These are phyloP conservation scores for Drosophila virilis DNA, from an alignment of 1,140 invertebrate genomes.

Conservation along the genomic window DNA sequence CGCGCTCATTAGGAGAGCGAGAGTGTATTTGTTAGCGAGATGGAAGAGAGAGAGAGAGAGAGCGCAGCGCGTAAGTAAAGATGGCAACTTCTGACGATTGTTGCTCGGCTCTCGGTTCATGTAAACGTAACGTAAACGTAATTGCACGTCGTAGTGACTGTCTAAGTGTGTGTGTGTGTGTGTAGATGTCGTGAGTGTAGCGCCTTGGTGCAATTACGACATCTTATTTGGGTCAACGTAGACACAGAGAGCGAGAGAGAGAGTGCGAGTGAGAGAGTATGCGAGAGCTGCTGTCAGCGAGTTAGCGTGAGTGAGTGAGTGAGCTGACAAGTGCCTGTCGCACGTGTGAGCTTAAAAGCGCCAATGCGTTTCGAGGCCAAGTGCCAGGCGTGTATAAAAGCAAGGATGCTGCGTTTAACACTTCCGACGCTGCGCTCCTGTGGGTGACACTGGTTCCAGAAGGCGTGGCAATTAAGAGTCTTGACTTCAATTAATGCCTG, in stretches of 20 bases:
- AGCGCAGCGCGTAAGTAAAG: conserved; percentile 3
- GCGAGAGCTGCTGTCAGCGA: conserved; percentile 16
- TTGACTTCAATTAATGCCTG: conserved; percentile 45
- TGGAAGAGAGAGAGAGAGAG: neutral
- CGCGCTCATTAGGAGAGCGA: neutral
- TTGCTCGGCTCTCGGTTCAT: conserved; percentile 47
- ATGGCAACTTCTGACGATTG: conserved; percentile 43
- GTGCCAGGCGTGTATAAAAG: conserved; percentile 52
- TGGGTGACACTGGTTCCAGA: conserved; percentile 10
- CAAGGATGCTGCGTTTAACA: conserved; percentile 43
- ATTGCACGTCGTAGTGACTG: conserved; percentile 46
- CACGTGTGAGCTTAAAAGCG: conserved; percentile 81
- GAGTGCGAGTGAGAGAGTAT: conserved; percentile 26
- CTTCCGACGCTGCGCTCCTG: conserved; percentile 46
- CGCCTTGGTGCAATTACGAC: conserved; percentile 79
- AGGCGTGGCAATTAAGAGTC: conserved; percentile 34
- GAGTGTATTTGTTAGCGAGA: conserved; percentile 11
- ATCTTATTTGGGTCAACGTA: conserved; percentile 77
- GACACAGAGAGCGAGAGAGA: conserved; percentile 34
- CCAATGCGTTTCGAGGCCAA: conserved; percentile 78
- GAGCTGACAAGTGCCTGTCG: conserved; percentile 54
- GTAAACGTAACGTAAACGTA: conserved; percentile 52
- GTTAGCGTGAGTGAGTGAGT: conserved; percentile 26
- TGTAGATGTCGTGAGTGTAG: conserved; percentile 59
- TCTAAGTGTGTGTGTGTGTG: neutral